A percentile compares a stretch with the other conserved stretches of the same genome.
Conservation (phyloP, 2,888 invertebrate genomes). For the Agonopterix arenella region DNA sequence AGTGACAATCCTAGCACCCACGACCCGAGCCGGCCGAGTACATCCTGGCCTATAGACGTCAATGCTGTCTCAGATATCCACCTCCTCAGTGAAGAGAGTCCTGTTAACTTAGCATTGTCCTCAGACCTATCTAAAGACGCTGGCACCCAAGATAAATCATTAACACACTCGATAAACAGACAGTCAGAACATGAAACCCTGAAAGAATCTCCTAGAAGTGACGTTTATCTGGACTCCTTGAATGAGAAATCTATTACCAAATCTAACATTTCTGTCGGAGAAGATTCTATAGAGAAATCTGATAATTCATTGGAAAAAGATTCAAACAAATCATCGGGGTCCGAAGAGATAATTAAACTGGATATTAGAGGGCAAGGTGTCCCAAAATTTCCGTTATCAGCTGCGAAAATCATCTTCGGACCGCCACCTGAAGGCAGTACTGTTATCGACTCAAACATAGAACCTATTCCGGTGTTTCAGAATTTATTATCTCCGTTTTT, state of each 20-base stretch:
- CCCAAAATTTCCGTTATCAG: slow-evolving; percentile 47
- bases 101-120: slow-evolving; percentile 49
- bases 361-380: slow-evolving; percentile 65
- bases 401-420: slow-evolving; percentile 63
- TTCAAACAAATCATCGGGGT: slow-evolving; percentile 42
- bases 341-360: slow-evolving; percentile 68
- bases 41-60: slow-evolving; percentile 49
- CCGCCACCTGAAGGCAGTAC: slow-evolving; percentile 59
- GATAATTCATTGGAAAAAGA: slow-evolving; percentile 24
- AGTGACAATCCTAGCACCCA: slow-evolving; percentile 41
- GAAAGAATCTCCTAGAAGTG: slow-evolving; percentile 43
- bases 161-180: slow-evolving; percentile 11
- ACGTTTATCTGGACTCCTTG: slow-evolving; percentile 52
- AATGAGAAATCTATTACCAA: slow-evolving; percentile 44
- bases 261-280: slow-evolving; percentile 23
- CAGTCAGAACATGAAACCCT: slow-evolving; percentile 25
- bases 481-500: slow-evolving; percentile 59
- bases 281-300: slow-evolving; percentile 23
- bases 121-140: slow-evolving; percentile 52
- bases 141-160: slow-evolving; percentile 21
- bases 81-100: slow-evolving; percentile 62
- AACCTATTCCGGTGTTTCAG: slow-evolving; percentile 49
- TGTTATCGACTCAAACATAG: slow-evolving; percentile 38
- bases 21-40: slow-evolving; percentile 42
- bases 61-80: slow-evolving; percentile 46